Evolutionary conservation across 2,797 vertebrate species (phyloP).

Genomic region (Chiloscyllium punctatum): DNA sequence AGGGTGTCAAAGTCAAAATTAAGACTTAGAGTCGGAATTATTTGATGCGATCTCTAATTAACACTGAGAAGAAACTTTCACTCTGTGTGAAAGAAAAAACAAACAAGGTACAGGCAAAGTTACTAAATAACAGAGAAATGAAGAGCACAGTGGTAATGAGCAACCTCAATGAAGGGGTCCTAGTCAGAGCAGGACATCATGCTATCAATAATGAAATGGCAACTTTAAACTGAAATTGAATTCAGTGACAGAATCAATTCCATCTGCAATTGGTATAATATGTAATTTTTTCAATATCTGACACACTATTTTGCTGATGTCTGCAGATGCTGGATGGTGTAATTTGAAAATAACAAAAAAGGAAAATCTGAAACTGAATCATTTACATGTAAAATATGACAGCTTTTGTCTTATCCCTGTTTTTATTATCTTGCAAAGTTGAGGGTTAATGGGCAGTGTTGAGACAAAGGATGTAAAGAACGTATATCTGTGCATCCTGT

Average conservation of each 20-base stretch:
- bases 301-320: neutral
- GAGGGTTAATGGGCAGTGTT: neutral
- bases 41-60: neutral
- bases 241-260: conserved; percentile 27
- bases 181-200: neutral
- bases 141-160: neutral
- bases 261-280: neutral
- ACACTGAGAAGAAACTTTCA: neutral
- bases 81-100: neutral
- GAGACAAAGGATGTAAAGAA: neutral
- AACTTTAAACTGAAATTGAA: conserved; percentile 10
- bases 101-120: neutral
- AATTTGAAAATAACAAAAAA: neutral
- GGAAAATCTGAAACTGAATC: neutral
- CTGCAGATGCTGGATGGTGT: neutral
- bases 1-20: neutral
- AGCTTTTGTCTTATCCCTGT: neutral
- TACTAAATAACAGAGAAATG: conserved; percentile 7
- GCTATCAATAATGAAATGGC: neutral
- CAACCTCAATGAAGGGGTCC: neutral
- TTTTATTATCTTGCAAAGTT: neutral
- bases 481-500: neutral
- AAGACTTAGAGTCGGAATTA: neutral
- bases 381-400: neutral
- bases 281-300: neutral